A percentile compares a stretch with the other conserved stretches of the same genome.
Conservation (phyloP, 2,888 invertebrate species). For the Leptothorax acervorum region DNA sequence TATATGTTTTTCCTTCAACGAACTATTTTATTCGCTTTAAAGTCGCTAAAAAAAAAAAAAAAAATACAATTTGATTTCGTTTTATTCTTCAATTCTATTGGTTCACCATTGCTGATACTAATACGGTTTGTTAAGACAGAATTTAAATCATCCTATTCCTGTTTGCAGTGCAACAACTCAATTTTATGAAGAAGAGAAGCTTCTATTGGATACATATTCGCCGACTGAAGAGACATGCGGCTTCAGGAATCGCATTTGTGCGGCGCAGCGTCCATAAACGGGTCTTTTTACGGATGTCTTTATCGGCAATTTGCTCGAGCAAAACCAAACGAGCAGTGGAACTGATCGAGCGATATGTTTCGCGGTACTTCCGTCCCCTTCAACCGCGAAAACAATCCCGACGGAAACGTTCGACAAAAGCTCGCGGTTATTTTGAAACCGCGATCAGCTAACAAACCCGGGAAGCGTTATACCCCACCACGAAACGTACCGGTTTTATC, state of each 20-base stretch:
- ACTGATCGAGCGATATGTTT: slow-evolving; percentile 64
- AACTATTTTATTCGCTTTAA: background rate
- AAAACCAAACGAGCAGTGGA: slow-evolving; percentile 33
- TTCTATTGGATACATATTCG: slow-evolving; percentile 13
- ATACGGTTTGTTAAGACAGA: background rate
- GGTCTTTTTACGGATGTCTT: slow-evolving; percentile 45
- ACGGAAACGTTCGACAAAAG: slow-evolving; percentile 59
- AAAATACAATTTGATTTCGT: background rate
- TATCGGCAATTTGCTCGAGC: slow-evolving; percentile 49
- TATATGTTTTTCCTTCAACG: background rate
- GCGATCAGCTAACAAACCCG: slow-evolving; percentile 62
- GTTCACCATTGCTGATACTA: background rate
- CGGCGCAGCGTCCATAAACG: slow-evolving; percentile 12
- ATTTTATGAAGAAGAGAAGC: background rate
- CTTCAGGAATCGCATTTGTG: slow-evolving; percentile 28
- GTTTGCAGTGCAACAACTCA: background rate
- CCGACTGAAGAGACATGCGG: background rate
- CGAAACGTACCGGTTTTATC: slow-evolving; percentile 66
- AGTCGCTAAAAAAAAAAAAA: background rate
- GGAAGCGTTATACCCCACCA: slow-evolving; percentile 58
- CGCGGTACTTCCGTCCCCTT: slow-evolving; percentile 59
- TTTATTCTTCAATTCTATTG: background rate
- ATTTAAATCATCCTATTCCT: background rate
- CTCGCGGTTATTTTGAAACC: slow-evolving; percentile 67
- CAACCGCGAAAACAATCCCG: slow-evolving; percentile 62